Conservation (phyloP, 2,797 vertebrate species). For the Scomberomorus guttatus region DNA sequence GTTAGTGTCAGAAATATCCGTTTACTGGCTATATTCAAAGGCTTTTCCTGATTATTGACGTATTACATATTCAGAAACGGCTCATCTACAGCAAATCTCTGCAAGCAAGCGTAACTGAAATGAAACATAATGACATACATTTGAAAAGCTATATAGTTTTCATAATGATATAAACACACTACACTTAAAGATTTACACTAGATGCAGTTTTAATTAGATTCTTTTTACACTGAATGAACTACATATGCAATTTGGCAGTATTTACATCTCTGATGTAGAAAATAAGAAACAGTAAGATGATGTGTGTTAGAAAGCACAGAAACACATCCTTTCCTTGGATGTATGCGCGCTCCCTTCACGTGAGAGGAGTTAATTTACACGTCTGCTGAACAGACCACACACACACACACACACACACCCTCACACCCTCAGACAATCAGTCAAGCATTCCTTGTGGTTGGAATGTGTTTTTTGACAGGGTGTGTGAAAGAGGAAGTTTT, state of each 20-base stretch:
- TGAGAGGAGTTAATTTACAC: slow-evolving; percentile 63
- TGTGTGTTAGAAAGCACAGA: background rate
- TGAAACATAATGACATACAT: slow-evolving; percentile 2
- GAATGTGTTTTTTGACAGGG: slow-evolving; percentile 72
- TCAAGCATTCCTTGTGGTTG: slow-evolving; percentile 66
- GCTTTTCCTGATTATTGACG: background rate
- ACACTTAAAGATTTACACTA: slow-evolving; percentile 8
- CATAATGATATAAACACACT: background rate
- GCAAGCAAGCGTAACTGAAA: background rate
- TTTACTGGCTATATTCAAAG: no score
- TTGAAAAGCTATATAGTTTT: background rate
- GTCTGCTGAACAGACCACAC: slow-evolving; percentile 71
- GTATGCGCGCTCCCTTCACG: slow-evolving; percentile 46
- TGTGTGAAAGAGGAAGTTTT: slow-evolving; percentile 68
- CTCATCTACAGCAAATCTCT: background rate
- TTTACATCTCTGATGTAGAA: background rate
- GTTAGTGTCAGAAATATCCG: background rate
- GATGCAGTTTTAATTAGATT: slow-evolving; percentile 25
- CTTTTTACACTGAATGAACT: slow-evolving; percentile 10
- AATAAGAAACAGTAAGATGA: slow-evolving; percentile 27
- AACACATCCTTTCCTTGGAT: background rate
- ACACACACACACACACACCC: slow-evolving; percentile 53
- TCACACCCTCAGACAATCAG: slow-evolving; percentile 64
- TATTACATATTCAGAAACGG: background rate
- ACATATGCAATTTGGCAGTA: slow-evolving; percentile 19